A percentile compares a stretch with the other conserved stretches of the same genome.
Conservation (phyloP, 2,113 vertebrate genomes). For the Anser brachyrhynchus region DNA sequence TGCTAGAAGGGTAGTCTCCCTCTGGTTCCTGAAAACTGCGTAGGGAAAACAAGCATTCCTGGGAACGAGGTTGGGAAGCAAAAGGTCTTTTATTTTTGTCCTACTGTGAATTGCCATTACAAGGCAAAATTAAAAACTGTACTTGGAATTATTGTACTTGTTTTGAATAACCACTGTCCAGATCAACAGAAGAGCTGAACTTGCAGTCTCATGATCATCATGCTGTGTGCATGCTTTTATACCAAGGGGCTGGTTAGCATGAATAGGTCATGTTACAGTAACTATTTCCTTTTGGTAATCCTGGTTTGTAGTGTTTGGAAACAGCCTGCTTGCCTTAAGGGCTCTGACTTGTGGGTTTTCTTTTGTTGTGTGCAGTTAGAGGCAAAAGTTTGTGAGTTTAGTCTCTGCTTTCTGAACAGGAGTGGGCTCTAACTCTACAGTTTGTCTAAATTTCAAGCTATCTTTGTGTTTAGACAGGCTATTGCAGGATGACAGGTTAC, state of each 20-base stretch:
- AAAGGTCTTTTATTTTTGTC: neutral
- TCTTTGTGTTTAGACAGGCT: conserved; percentile 45
- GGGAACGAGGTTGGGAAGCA: neutral
- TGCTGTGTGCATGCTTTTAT: neutral
- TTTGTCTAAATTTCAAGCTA: conserved; percentile 5
- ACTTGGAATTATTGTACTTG: neutral
- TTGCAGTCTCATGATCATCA: neutral
- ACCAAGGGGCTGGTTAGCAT: neutral
- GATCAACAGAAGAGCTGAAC: neutral
- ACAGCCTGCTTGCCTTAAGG: neutral
- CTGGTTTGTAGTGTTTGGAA: conserved; percentile 13
- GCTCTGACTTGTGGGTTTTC: neutral
- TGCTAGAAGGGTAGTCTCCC: neutral
- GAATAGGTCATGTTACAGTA: neutral
- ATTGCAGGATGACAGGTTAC: conserved; percentile 56
- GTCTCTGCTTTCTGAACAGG: neutral
- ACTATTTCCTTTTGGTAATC: conserved; percentile 25
- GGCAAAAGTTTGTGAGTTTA: neutral
- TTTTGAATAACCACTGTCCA: neutral
- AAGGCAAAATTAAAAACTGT: neutral
- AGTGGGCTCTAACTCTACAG: neutral
- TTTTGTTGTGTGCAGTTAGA: neutral
- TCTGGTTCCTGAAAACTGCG: neutral
- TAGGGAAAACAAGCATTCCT: neutral
- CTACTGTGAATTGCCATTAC: neutral